phyloP scores from a whole-genome alignment of 2,797 vertebrate species.

The Novumbra hubbsi region DNA sequence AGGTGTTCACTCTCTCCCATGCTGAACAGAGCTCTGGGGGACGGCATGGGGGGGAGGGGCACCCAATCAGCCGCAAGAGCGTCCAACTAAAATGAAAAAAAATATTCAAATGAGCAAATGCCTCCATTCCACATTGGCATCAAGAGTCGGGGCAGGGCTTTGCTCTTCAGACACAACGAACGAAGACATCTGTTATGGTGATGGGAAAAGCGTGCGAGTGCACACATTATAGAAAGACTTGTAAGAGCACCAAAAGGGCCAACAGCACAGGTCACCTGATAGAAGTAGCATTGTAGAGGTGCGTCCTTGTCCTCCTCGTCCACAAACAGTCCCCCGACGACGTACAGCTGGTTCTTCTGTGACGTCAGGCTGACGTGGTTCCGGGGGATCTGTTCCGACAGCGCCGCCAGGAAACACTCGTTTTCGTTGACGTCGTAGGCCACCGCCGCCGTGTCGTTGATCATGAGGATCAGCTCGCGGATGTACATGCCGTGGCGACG shows the following conservation, averaged over 20 bases:
- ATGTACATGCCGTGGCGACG: conserved; percentile 90
- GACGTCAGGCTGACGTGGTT: conserved; percentile 92
- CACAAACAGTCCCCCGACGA: conserved; percentile 92
- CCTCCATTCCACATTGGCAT: neutral
- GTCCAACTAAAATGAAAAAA: conserved; percentile 79
- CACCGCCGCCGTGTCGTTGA: conserved; percentile 93
- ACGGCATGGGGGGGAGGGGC: conserved; percentile 93
- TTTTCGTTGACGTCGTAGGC: conserved; percentile 95
- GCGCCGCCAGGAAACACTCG: conserved; percentile 91
- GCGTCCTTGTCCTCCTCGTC: conserved; percentile 94
- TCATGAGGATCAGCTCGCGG: conserved; percentile 89
- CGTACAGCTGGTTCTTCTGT: conserved; percentile 85
- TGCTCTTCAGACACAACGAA: neutral
- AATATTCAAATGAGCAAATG: neutral
- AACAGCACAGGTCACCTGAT: conserved; percentile 75
- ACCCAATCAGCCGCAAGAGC: conserved; percentile 84
- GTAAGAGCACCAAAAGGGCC: neutral
- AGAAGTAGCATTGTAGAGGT: conserved; percentile 94
- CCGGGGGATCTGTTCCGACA: conserved; percentile 94
- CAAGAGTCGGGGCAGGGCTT: neutral
- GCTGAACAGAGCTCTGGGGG: conserved; percentile 91
- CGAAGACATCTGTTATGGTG: neutral
- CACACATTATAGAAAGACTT: neutral
- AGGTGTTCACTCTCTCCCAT: conserved; percentile 87
- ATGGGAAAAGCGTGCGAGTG: no score